Evolutionary conservation across 2,113 vertebrate species (phyloP).

Genomic region (Astur gentilis): DNA sequence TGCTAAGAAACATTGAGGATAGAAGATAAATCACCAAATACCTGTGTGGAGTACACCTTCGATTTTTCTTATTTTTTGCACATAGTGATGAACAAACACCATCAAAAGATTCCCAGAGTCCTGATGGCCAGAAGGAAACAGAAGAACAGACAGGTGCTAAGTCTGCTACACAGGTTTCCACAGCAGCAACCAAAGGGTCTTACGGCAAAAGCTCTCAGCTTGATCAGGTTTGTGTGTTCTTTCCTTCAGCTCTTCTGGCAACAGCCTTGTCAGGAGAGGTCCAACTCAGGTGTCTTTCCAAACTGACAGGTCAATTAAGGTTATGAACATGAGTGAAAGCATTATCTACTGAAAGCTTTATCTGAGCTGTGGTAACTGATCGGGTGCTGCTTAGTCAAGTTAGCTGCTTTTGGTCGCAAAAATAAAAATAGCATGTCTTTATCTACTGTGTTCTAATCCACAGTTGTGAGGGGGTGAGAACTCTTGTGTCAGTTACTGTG

Average conservation of each 20-base stretch:
- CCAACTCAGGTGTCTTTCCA: neutral
- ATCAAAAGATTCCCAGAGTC: slow-evolving; percentile 74
- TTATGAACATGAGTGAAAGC: neutral
- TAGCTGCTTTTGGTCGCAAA: neutral
- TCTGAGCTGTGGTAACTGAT: neutral
- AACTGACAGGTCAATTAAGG: neutral
- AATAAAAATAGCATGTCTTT: neutral
- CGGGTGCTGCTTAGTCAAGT: neutral
- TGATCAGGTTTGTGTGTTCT: slow-evolving; percentile 82
- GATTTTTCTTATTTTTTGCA: slow-evolving; percentile 9
- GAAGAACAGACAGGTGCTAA: slow-evolving; percentile 78
- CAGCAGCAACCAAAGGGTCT: slow-evolving; percentile 68
- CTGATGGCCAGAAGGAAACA: slow-evolving; percentile 80
- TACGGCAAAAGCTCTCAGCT: slow-evolving; percentile 77
- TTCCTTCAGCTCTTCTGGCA: neutral
- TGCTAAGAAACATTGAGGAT: neutral
- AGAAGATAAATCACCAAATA: neutral
- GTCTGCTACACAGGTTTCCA: slow-evolving; percentile 72
- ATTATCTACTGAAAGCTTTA: neutral
- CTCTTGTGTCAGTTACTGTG: neutral
- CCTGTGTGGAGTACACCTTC: neutral
- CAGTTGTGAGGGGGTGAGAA: neutral
- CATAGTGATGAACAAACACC: slow-evolving; percentile 78
- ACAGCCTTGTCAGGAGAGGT: neutral
- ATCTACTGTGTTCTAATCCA: neutral